Percentiles rank a stretch among this genome's conserved stretches.
Conservation (phyloP, 1,140 invertebrate genomes). For the Drosophila azteca region DNA sequence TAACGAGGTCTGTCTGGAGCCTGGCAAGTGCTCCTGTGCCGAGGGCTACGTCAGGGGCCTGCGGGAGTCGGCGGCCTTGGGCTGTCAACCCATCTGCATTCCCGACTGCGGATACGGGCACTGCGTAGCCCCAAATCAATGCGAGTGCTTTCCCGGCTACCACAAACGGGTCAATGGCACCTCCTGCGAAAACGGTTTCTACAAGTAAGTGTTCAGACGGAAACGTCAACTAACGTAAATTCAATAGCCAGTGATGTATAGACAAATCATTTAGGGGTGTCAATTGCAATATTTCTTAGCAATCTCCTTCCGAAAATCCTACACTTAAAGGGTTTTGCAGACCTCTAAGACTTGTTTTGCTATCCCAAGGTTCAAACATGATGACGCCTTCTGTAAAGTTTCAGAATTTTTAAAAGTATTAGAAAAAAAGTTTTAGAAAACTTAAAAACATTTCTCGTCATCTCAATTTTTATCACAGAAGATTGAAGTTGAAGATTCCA, state of each 20-base stretch:
- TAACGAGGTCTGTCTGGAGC: constrained; percentile 85
- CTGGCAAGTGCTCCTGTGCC: constrained; percentile 86
- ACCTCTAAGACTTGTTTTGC: too few relatives aligned
- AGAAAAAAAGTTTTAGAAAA: too few relatives aligned
- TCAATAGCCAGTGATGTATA: too few relatives aligned
- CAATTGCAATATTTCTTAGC: too few relatives aligned
- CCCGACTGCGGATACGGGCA: constrained; percentile 86
- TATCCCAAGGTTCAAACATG: too few relatives aligned
- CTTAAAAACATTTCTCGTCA: too few relatives aligned
- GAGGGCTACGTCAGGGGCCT: constrained; percentile 85
- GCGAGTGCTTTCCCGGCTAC: constrained; percentile 85
- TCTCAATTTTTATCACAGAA: too few relatives aligned
- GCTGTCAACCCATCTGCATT: constrained; percentile 78
- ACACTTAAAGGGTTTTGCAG: too few relatives aligned
- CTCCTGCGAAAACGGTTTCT: constrained; percentile 65
- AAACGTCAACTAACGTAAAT: background rate
- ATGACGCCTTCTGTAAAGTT: too few relatives aligned
- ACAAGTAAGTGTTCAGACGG: constrained; percentile 55
- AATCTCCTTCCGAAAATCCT: too few relatives aligned
- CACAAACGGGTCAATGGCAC: constrained; percentile 57
- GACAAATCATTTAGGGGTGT: too few relatives aligned
- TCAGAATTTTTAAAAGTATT: too few relatives aligned
- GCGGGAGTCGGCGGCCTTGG: constrained; percentile 61
- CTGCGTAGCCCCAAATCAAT: constrained; percentile 86
- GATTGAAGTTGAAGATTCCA: background rate